These are phyloP conservation scores for Clitarchus hookeri DNA, from an alignment of 2,888 invertebrate genomes.

Conservation along the genomic window DNA sequence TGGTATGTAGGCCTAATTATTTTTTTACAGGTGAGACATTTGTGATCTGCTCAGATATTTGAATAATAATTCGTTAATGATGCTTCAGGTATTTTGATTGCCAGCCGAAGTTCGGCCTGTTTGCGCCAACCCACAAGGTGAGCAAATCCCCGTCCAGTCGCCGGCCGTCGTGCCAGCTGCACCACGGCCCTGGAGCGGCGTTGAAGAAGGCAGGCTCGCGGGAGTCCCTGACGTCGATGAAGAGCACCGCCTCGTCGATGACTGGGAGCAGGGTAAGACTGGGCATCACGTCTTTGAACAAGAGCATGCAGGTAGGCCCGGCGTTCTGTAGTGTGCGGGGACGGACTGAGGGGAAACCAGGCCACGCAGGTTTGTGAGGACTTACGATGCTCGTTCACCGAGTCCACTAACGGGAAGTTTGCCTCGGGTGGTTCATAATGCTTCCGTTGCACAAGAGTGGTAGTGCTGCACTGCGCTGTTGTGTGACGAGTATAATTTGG, in stretches of 20 bases:
- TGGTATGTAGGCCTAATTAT: too few species aligned
- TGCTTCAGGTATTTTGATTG: constrained; percentile 89
- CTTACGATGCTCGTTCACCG: too few species aligned
- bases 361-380: background rate
- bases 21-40: too few species aligned
- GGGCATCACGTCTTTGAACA: constrained; percentile 67
- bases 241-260: constrained; percentile 57
- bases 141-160: constrained; percentile 79
- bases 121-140: constrained; percentile 91
- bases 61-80: background rate
- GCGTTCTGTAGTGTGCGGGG: background rate
- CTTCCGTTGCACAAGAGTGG: background rate
- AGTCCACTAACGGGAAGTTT: too few species aligned
- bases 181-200: constrained; percentile 58
- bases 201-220: constrained; percentile 77
- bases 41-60: constrained; percentile 64
- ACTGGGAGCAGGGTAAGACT: constrained; percentile 71
- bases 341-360: background rate
- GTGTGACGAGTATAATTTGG: background rate
- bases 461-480: background rate
- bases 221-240: constrained; percentile 75
- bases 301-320: constrained; percentile 32
- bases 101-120: constrained; percentile 86
- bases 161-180: constrained; percentile 65
- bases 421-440: background rate